Base-by-base conservation (phyloP, 1,140 invertebrate species). In the Matsumurasca onukii region DNA sequence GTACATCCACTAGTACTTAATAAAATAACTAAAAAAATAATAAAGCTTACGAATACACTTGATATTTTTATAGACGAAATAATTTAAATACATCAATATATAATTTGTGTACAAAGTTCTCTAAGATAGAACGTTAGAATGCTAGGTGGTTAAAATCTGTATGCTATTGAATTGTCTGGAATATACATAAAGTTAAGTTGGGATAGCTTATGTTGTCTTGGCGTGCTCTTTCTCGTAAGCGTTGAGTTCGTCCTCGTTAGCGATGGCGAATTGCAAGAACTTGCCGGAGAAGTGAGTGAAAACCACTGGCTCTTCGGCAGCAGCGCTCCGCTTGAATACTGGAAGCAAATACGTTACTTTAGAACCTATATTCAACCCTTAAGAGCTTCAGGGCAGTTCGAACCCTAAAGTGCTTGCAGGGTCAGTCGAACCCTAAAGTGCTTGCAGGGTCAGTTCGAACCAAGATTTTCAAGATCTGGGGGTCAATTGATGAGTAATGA, bases 241-340 rank as follows among this genome's bases (percentile, higher is more conserved):
- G 34, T 80, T 75, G 22, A 88, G 76, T 39, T 86, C 83, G 9
- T 81, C 78, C 65, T 91, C 79, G 78, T 93, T 92, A 22, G 87
- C 73, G 71, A 94, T 88, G 76, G 90, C 81, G 68, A 91, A 85
- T 78, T 92, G 87, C 63, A 88, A 81, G 48, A 92, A 84, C 49
- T 86, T 86, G 24, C 92, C 91, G 66, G 91, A 84, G 80, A 91
- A 93, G 73, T 88, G 87, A n/a, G 87, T 84, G 77, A 88, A 92
- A 66, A 89, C 85, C 52, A 82, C 81, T 1, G 78, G 76, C 5
- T 80, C 5, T 13, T 25, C 25, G 2, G 22, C 15, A 25, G 2
- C 5, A 9, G n/a, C 25, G 24, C 55, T 59, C 55, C 55, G 25
- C 55, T 59, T 59, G 55, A 59, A 59, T 13, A 59, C 55, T 59